These are phyloP conservation scores for Python bivittatus DNA, from an alignment of 2,113 vertebrate genomes.

Conservation along the genomic window DNA sequence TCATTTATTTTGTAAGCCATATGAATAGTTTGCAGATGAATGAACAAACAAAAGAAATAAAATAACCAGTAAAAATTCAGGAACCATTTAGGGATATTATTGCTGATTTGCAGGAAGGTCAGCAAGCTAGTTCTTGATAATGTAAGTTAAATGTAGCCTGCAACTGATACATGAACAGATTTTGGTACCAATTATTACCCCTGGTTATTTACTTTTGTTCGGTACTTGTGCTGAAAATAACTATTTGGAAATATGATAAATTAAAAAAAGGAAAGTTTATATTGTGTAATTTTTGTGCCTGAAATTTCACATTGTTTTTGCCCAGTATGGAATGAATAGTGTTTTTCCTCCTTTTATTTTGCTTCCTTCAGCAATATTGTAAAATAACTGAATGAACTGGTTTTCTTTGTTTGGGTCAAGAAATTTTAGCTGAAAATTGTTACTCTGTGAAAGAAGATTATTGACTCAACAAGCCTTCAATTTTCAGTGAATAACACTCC, in stretches of 20 bases:
- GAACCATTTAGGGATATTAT: slow-evolving; percentile 27
- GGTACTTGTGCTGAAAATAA: slow-evolving; percentile 56
- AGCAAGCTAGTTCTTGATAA: slow-evolving; percentile 55
- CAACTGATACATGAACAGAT: slow-evolving; percentile 45
- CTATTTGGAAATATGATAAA: slow-evolving; percentile 58
- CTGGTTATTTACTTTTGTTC: slow-evolving; percentile 50
- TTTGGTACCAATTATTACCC: slow-evolving; percentile 31
- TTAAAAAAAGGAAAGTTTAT: slow-evolving; percentile 48
- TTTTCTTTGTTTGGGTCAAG: slow-evolving; percentile 87
- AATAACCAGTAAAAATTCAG: slow-evolving; percentile 36
- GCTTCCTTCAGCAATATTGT: slow-evolving; percentile 69
- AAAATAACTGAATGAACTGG: slow-evolving; percentile 81
- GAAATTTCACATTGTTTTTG: slow-evolving; percentile 56
- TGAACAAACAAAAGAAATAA: slow-evolving; percentile 38
- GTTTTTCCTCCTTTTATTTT: slow-evolving; percentile 54
- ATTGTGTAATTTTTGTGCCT: slow-evolving; percentile 50
- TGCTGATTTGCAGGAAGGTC: slow-evolving; percentile 46
- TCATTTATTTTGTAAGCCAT: neutral
- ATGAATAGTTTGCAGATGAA: slow-evolving; percentile 24
- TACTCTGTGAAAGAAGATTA: slow-evolving; percentile 83
- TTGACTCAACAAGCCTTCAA: slow-evolving; percentile 86
- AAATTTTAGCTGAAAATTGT: slow-evolving; percentile 87
- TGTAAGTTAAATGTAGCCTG: slow-evolving; percentile 52
- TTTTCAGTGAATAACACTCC: slow-evolving; percentile 84
- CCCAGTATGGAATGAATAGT: slow-evolving; percentile 54